Base-by-base conservation (phyloP, 2,797 vertebrate genomes). In the Taeniopygia guttata region DNA sequence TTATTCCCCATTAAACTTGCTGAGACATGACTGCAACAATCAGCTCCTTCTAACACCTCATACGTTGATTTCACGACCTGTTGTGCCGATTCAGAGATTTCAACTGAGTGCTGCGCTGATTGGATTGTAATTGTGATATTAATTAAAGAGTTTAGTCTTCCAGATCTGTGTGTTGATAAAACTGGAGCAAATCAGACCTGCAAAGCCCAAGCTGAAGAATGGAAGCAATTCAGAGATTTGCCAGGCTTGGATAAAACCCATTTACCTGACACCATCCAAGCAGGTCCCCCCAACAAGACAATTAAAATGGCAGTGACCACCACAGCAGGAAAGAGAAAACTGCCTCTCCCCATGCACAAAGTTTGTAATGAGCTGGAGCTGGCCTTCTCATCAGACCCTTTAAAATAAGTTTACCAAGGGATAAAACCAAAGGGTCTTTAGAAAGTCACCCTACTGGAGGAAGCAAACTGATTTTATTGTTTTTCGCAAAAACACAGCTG, bases 381-480 rank as follows among this genome's bases (percentile, higher is more conserved):
- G 58, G 18, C 36, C 58, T 15, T 62, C 73, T 84, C 43, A 1
- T 91, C 86, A 91, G n/a, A 58, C 11, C 4, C 9, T 66, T 84
- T 36, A 69, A 90, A 96, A 81, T 19, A 69, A 10, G 38, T 86
- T 82, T 17, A 49, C 45, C 1, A 0, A 79, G 38, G 70, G 34
- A 45, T 76, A 69, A 93, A 86, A 79, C 49, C 25, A 55, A 73
- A 87, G 6, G 18, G 21, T n/a, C 11, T 82, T 87, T 93, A 68
- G 26, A 46, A 90, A 86, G 42, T 40, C 46, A 64, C 6, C 55
- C 55, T 88, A 26, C 51, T 48, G 55, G 55, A 93, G 66, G 79
- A 94, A 94, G 56, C 46, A 81, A 88, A 77, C 40, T 52, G 48
- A 48, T 91, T 94, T 94, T 76, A 66, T 30, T 62, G 58, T n/a